Evolutionary conservation across 2,113 vertebrate species (phyloP).

Genomic region (Rhipidura dahli): DNA sequence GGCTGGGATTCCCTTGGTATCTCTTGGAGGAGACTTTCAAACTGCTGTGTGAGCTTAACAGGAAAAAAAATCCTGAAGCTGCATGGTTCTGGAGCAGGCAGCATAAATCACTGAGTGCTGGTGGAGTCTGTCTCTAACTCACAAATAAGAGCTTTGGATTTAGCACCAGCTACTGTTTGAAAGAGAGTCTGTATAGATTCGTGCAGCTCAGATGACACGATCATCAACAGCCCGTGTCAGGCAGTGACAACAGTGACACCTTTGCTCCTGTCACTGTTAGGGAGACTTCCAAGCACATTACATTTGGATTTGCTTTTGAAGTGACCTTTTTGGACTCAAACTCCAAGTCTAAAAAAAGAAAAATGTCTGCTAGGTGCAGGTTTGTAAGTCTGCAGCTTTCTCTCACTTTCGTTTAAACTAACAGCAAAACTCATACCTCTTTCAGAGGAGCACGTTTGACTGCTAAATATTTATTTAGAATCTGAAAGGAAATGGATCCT

Average conservation of each 20-base stretch:
- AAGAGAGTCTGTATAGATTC: background rate
- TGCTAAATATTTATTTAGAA: background rate
- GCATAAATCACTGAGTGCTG: background rate
- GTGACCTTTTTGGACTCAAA: background rate
- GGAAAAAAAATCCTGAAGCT: background rate
- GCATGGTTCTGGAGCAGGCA: background rate
- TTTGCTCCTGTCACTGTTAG: background rate
- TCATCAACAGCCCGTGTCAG: background rate
- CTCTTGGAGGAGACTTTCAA: background rate
- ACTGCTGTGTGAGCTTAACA: background rate
- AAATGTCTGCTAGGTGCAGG: background rate
- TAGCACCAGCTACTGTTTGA: background rate
- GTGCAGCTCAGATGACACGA: background rate
- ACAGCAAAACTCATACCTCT: background rate
- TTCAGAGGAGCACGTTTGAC: background rate
- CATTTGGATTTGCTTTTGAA: background rate
- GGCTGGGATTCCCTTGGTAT: background rate
- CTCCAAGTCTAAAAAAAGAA: background rate
- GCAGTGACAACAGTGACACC: too few species aligned
- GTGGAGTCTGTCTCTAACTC: background rate
- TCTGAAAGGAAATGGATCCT: background rate
- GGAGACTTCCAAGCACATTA: background rate
- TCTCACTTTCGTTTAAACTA: background rate
- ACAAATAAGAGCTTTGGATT: background rate
- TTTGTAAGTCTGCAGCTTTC: background rate